Evolutionary conservation across 2,113 vertebrate genomes (phyloP), one percentile per base, ranked within the genome.

Genomic region (Upupa epops): DNA sequence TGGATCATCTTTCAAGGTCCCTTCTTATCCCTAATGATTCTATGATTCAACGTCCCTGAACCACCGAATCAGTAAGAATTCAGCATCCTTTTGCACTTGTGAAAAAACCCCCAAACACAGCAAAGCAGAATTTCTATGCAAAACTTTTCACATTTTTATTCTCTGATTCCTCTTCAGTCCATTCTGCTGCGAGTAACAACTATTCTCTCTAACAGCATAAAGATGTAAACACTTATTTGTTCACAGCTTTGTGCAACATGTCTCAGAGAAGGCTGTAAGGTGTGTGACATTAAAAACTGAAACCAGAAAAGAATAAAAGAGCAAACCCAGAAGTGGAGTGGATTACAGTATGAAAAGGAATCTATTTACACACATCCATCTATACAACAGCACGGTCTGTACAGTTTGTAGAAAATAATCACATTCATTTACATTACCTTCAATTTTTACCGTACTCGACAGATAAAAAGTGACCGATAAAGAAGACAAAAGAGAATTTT

Each of bases 371-470:
- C 52, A 66, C 66, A 52, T 86, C 72, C 87, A 88, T 81, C 88
- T 94, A 90, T 94, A 96, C 90, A 96, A 88, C 55, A 86, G 89
- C 49, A 75, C 78, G 78, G 58, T 91, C 89, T 95, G 90, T 96
- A 96, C 93, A 97, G 60, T 88, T 89, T 81, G 82, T 94, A 95
- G 95, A 95, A 96, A 95, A 91, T 76, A 84, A 83, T 91, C 88
- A 92, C 91, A 90, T 91, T 95, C 66, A 92, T 96, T 95, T 96
- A 95, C 94, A 96, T 86, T 0, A 77, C 82, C 21, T 66, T 96
- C 83, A 72, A 75, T 64, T 75, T 86, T 94, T 90, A 95, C 77
- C 34, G 17, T 79, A 76, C 45, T 88, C 56, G 70, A 91, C 73
- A 88, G 40, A 80, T 61, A 83, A 40, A 93, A 91, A 86, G 45